Evolutionary conservation across 2,113 vertebrate genomes (phyloP), one percentile per base, ranked within the genome.

Genomic region (Elachura formosa): DNA sequence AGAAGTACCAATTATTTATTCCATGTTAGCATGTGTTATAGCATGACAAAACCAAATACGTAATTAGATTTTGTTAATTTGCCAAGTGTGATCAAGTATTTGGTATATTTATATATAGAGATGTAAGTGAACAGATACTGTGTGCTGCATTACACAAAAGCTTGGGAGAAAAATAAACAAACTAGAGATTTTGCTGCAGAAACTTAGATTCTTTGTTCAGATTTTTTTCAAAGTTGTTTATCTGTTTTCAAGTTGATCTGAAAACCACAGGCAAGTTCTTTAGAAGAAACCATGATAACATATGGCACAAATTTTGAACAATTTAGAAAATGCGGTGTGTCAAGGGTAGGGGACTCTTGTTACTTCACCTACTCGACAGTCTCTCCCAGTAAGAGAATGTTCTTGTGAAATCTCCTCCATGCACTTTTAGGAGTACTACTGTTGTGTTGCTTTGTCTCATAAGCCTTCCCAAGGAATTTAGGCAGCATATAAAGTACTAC

Each of bases 341-440:
- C 5, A 9, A 10, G 21, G 5, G 3, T 10, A 5, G 8, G 8
- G 7, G 11, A 45, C 14, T 64, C 21, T 55, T 41, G 19, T 28
- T 66, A 14, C 10, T 1, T 2, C 49, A 52, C 16, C 22, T 61
- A 14, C 36, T 56, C 3, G 1, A 6, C 29, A 11, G 3, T 46
- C 23, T 55, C 7, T 87, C n/a, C 43, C 34, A 23, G 0, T 34
- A 75, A 8, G 5, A 26, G 22, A 28, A 22, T 19, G 36, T 6
- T 79, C 26, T 75, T 69, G 23, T 12, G 6, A 4, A 12, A 33
- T 22, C 14, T 85, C 13, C 59, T 74, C 19, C 24, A 9, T 12
- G 8, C 51, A 23, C 24, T 62, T 88, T 19, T 43, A 24, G 73
- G 43, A 34, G 9, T 74, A 3, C 6, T 33, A 1, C 51, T 74